phyloP scores from a whole-genome alignment of 2,113 vertebrate species.

The Camelus bactrianus region DNA sequence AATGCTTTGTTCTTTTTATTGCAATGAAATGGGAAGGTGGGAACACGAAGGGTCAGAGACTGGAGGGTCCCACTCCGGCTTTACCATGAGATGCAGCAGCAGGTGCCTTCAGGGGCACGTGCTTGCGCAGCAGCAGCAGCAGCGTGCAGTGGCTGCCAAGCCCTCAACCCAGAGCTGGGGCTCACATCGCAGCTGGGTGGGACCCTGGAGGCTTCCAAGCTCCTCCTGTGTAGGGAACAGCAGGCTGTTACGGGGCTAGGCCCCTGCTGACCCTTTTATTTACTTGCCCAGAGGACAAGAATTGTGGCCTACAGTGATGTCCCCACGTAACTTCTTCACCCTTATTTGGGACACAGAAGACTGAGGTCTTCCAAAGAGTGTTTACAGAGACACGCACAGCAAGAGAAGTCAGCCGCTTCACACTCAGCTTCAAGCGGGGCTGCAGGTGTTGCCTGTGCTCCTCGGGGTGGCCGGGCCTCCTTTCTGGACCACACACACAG shows the following conservation, averaged over 20 bases:
- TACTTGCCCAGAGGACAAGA: not conserved
- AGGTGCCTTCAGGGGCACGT: not conserved
- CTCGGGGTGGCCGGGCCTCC: not conserved
- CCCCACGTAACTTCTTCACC: not conserved
- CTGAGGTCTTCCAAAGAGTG: not conserved
- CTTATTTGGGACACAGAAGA: not conserved
- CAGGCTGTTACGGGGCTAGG: not conserved
- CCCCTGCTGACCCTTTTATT: not conserved
- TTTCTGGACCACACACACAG: not conserved
- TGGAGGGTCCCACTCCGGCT: too few relatives aligned
- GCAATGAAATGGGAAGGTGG: not conserved
- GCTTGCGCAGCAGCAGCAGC: not conserved
- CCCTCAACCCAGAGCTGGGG: not conserved
- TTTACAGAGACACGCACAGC: not conserved
- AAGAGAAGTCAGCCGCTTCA: not conserved
- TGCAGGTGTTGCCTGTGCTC: not conserved
- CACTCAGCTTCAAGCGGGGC: not conserved
- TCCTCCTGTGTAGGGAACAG: not conserved
- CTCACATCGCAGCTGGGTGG: accelerated
- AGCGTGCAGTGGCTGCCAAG: not conserved
- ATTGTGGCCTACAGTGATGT: not conserved
- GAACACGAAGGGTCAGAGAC: not conserved
- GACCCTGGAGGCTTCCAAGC: not conserved
- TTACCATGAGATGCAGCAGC: not conserved
- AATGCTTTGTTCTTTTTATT: not conserved